phyloP scores from a whole-genome alignment of 2,113 vertebrate genomes.

The Xiphias gladius region DNA sequence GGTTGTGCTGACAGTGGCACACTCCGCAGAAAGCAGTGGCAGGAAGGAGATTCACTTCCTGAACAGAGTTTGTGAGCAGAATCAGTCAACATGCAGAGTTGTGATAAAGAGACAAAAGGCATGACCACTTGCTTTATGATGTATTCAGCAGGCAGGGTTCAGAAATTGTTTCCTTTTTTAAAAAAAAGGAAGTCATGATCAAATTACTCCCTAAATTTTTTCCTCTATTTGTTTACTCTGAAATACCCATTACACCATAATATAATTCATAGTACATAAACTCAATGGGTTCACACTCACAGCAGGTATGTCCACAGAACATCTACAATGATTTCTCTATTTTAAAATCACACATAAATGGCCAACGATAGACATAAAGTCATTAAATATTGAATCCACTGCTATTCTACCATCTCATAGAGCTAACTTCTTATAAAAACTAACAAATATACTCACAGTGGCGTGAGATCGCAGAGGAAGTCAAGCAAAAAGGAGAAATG shows the following conservation, averaged over 20 bases:
- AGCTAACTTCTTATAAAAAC: background rate
- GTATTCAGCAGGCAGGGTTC: background rate
- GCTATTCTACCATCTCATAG: background rate
- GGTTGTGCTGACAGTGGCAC: background rate
- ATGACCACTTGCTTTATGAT: background rate
- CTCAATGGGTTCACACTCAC: no score
- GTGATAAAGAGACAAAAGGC: background rate
- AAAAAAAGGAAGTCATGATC: background rate
- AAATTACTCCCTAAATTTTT: no score
- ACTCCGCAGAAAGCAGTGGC: background rate
- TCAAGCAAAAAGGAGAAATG: constrained; percentile 30
- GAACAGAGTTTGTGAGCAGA: background rate
- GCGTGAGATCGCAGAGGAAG: constrained; percentile 23
- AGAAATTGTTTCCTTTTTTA: no score
- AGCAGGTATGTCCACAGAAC: background rate
- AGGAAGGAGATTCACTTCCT: constrained; percentile 28
- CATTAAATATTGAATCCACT: background rate
- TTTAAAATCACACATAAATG: background rate
- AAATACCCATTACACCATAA: background rate
- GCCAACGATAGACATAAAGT: background rate
- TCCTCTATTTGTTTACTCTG: background rate
- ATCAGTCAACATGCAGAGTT: background rate
- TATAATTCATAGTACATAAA: background rate
- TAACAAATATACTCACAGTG: background rate
- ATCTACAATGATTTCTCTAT: no score